Evolutionary conservation across 2,113 vertebrate genomes (phyloP).

Genomic region (Terrapene triunguis): DNA sequence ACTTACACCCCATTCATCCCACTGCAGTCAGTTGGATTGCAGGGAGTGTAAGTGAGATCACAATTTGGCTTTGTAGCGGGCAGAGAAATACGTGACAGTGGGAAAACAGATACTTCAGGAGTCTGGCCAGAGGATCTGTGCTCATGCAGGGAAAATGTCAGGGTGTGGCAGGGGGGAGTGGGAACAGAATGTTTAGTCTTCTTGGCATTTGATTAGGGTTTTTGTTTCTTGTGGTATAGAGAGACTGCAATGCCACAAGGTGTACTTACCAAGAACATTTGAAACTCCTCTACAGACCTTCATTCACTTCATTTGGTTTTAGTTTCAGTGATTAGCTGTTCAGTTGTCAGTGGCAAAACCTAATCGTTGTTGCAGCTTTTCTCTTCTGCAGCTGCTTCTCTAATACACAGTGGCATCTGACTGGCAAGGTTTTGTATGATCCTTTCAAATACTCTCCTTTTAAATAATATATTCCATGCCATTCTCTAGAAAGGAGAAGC

Average conservation of each 20-base stretch:
- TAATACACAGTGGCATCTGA: background rate
- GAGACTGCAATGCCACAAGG: constrained; percentile 39
- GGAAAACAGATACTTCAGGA: background rate
- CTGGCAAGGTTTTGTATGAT: background rate
- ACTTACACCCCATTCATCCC: background rate
- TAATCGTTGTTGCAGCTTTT: constrained; percentile 38
- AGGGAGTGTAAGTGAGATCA: background rate
- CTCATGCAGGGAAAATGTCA: background rate
- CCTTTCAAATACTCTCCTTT: background rate
- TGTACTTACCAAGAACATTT: constrained; percentile 35
- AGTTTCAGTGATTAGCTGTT: constrained; percentile 42
- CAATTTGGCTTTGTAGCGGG: background rate
- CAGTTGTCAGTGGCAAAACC: constrained; percentile 45
- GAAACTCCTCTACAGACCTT: constrained; percentile 54
- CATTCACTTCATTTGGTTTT: constrained; percentile 61
- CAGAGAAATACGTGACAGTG: background rate
- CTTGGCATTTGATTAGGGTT: constrained; percentile 55
- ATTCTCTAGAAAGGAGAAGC: background rate
- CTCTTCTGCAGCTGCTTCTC: constrained; percentile 1
- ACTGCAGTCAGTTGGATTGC: background rate
- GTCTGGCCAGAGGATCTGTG: background rate
- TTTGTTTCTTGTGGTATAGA: constrained; percentile 40
- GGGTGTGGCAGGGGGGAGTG: fast-evolving
- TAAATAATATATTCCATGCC: background rate
- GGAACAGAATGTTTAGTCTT: constrained; percentile 6